Evolutionary conservation across 23 tunicate genomes (phyloP), one percentile per base, ranked within the genome.

Genomic region (Ciona savignyi): DNA sequence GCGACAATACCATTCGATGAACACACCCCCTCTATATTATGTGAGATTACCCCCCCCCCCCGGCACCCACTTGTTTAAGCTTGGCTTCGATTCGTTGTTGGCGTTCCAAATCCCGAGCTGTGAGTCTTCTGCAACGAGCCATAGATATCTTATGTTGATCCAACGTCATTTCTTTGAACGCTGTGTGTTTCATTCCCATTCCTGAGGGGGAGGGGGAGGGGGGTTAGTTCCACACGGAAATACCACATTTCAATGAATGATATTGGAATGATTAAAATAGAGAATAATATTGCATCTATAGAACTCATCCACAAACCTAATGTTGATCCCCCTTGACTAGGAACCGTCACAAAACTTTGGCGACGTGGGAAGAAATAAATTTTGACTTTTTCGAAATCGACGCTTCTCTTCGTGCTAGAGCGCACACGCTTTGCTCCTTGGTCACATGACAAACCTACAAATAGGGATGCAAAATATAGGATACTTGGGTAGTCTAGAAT

Each of bases 291-390:
- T 19, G 19, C 25, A 11, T 26, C 4, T 30, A 21, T 23, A 0
- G 66, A 75, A 25, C 11, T 15, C 19, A 22, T 26, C 28, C 3
- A 33, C 21, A 22, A 68, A 91, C 99, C 99, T 67, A 95, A 80
- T 19, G 93, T 80, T 35, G 91, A 89, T 0, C 99, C 99, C 22
- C 99, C 99, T 61, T 89, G 86, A 72, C 93, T 88, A 32, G 99
- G 99, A 30, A 95, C 90, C 2, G 99, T 88, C 22, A 84, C 78
- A 77, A 84, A 84, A 62, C 93, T 89, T 76, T 95, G 99, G 48
- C 77, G 84, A 27, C 99, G 56, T 49, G 88, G 81, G 66, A 95
- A 95, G 72, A 77, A 84, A 71, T 49, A 95, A 23, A 82, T 85
- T 27, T 85, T 90, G 20, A 94, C 99, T 2, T 79, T 87, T 21